Base-by-base conservation (phyloP, 2,797 vertebrate genomes). In the Cygnus olor region DNA sequence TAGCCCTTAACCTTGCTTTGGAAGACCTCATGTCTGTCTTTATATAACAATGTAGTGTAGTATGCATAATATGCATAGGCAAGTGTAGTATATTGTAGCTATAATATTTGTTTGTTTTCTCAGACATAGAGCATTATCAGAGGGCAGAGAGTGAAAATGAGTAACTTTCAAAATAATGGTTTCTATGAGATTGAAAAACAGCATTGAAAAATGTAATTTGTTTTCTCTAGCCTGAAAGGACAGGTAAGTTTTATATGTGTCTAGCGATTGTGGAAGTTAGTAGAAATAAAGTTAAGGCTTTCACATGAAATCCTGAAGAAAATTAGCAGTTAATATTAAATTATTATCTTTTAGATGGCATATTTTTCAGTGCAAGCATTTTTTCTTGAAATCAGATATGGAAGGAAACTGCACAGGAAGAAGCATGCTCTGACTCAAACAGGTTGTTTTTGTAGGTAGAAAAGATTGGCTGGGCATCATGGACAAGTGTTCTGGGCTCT, bases 391-490 rank as follows among this genome's bases (percentile, higher is more conserved):
- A 80, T 61, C 27, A 34, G 9, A 10, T 56, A 24, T 49, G 38
- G 47, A 80, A 92, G 20, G 73, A 90, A 80, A 89, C n/a, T 90
- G 53, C 45, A 22, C 90, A 54, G 47, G 64, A 66, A 84, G 60
- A 83, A 89, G 45, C 58, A 25, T 86, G 15, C 69, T 96, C 11
- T 96, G 11, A 89, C 93, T 96, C 92, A 61, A 95, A 64, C 76
- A 80, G 19, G 13, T 80, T 96, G 47, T 97, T 96, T 95, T 93
- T 97, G 85, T 96, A 99, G 99, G 99, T 99, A 97, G 99, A 99
- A 96, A 99, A 99, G 98, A 99, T 99, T 70, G 98, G 98, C 95
- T 99, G 99, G 99, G 98, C 98, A 74, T 99, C 99, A 9, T 99
- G 99, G 99, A 99, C 99, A 9, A 99, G 99, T 97, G 99, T 99